Conservation (phyloP, 1,140 invertebrate genomes). For the Pseudomyrmex cubaensis region DNA sequence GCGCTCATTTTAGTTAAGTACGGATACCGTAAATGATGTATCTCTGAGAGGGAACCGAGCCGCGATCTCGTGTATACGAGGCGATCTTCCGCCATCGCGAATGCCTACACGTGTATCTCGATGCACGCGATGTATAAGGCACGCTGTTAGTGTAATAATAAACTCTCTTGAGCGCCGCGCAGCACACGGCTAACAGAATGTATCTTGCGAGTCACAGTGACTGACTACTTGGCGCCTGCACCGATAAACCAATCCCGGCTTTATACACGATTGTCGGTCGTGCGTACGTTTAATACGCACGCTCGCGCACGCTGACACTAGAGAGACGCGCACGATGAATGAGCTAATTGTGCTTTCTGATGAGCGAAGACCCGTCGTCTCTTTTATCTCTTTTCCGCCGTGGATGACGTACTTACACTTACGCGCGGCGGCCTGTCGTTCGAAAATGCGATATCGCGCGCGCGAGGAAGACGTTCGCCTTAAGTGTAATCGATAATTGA, state of each 20-base stretch:
- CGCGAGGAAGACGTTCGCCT: constrained; percentile 4
- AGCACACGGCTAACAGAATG: constrained; percentile 55
- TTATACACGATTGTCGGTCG: constrained; percentile 44
- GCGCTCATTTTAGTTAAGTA: constrained; percentile 45
- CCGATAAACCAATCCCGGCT: constrained; percentile 65
- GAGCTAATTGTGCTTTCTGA: constrained; percentile 78
- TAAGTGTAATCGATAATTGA: constrained; percentile 23
- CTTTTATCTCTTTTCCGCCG: constrained; percentile 45
- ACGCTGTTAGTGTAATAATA: constrained; percentile 66
- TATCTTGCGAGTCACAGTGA: constrained; percentile 63
- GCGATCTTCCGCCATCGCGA: constrained; percentile 46
- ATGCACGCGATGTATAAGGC: constrained; percentile 58
- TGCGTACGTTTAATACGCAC: constrained; percentile 72
- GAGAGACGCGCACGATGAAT: constrained; percentile 75
- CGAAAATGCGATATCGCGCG: constrained; percentile 25
- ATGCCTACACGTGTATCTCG: constrained; percentile 53
- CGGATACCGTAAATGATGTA: constrained; percentile 31
- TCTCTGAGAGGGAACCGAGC: not conserved
- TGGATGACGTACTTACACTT: constrained; percentile 29
- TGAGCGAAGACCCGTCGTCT: constrained; percentile 41
- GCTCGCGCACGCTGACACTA: constrained; percentile 58
- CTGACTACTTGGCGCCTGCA: constrained; percentile 72
- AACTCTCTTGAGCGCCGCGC: constrained; percentile 57
- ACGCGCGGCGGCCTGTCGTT: not conserved
- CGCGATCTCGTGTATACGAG: constrained; percentile 5